These are phyloP conservation scores for Cardiocondyla obscurior DNA, from an alignment of 1,140 invertebrate species.

Conservation along the genomic window DNA sequence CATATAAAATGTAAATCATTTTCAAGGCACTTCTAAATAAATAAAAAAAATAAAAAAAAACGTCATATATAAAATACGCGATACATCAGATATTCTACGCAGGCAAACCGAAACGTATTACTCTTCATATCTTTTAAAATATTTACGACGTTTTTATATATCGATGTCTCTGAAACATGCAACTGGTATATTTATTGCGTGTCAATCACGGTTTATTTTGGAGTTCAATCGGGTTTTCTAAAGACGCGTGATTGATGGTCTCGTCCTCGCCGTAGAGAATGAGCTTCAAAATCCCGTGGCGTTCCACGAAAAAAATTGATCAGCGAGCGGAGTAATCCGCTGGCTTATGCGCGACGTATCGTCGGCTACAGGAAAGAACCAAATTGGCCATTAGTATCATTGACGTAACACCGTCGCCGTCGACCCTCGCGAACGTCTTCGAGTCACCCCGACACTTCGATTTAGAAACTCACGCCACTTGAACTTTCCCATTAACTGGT, in stretches of 20 bases:
- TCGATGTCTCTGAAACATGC: not conserved
- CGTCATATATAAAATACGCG: not conserved
- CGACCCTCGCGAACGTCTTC: constrained; percentile 27
- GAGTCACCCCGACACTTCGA: constrained; percentile 22
- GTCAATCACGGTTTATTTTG: not conserved
- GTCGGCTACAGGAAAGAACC: constrained; percentile 15
- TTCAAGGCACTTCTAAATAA: not conserved
- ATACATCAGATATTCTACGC: not conserved
- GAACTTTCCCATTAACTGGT: constrained; percentile 59
- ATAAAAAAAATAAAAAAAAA: no score
- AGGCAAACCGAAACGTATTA: not conserved
- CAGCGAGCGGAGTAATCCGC: constrained; percentile 13
- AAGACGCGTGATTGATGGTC: constrained; percentile 40
- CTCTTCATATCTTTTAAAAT: not conserved
- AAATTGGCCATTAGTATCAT: constrained; percentile 63
- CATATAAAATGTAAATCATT: not conserved
- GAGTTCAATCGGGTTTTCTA: not conserved
- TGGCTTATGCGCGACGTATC: constrained; percentile 43
- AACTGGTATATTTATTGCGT: not conserved
- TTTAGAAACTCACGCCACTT: constrained; percentile 43
- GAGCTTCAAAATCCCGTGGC: constrained; percentile 9
- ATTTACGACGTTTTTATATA: not conserved
- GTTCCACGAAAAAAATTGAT: constrained; percentile 32
- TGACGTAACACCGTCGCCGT: constrained; percentile 55
- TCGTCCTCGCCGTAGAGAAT: not conserved